Percentiles rank a stretch among this genome's conserved stretches.
phyloP scores from a whole-genome alignment of 2,113 vertebrate genomes.

The Drymodes brunneopygia region DNA sequence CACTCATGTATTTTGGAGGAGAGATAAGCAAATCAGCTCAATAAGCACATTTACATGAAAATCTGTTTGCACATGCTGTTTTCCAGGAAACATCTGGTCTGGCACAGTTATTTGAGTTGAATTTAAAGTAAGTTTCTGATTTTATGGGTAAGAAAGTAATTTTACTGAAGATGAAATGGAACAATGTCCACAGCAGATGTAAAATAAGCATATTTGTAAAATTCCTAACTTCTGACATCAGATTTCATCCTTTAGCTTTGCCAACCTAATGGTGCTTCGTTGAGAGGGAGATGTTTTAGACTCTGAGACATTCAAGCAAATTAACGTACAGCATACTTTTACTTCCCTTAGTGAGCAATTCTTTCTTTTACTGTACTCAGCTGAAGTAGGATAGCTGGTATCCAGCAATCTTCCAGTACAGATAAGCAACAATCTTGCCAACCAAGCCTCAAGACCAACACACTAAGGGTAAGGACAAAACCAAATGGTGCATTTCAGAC shows the following conservation, averaged over 20 bases:
- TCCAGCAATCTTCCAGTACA: not conserved
- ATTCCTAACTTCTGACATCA: not conserved
- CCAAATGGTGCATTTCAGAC: not conserved
- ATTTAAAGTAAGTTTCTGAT: not conserved
- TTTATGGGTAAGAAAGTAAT: not conserved
- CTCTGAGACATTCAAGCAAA: not conserved
- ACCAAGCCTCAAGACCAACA: not conserved
- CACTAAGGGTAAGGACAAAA: not conserved
- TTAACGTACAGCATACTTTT: not conserved
- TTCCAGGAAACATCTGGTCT: not conserved
- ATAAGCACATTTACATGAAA: not conserved
- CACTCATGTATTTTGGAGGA: accelerated
- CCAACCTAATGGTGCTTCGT: not conserved
- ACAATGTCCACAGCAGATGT: not conserved
- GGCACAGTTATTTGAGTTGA: not conserved
- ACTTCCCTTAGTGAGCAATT: not conserved
- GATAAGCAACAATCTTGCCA: accelerated
- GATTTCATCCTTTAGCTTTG: not conserved
- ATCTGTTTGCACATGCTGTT: not conserved
- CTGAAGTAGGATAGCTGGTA: not conserved
- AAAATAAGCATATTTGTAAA: not conserved
- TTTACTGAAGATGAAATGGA: not conserved
- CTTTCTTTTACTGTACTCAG: not conserved
- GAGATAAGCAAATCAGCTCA: not conserved
- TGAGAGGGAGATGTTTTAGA: not conserved